Base-by-base conservation (phyloP, 1,140 invertebrate genomes). In the Pissodes strobi region DNA sequence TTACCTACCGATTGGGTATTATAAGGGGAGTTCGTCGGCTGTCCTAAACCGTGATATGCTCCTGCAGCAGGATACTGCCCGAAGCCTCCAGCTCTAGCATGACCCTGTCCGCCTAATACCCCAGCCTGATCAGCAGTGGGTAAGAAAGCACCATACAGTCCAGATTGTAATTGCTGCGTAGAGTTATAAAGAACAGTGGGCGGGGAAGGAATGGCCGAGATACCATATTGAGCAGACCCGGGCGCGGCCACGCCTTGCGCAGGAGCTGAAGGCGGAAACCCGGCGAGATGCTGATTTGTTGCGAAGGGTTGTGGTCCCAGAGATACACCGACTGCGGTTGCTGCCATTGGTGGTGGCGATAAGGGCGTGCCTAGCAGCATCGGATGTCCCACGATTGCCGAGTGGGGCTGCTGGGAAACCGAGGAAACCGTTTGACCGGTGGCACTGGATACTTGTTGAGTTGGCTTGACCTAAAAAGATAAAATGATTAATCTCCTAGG, bases 131-230 rank as follows among this genome's bases (percentile, higher is more conserved):
- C 86, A 52, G 86, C 74, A 69, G 87, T 85, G 9, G 49, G 56
- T 22, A 60, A 85, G 76, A 89, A 88, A 63, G 87, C 81, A 68
- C 88, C 88, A 69, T 90, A 90, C 22, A 95, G 81, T 46, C 90
- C 88, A 1, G 67, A 53, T 55, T 71, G 72, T 17, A 82, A 62
- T 77, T 90, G 87, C 57, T 87, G 87, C 2, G 87, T 86, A 19
- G 90, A 88, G 64, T 92, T 92, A 57, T 90, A 87, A 3, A 92
- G 82, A 18, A 88, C 85, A 2, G 88, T 87, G 12, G 91, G 91
- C 9, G 91, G 91, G 43, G 90, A 93, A 8, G 91, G 90, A 70
- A 90, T 89, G 9, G 91, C 88, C 22, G 91, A 87, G 71, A 93
- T 87, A 2, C 88, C 87, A 67, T 90, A 92, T 69, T 88, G 88